Evolutionary conservation across 2,888 invertebrate species (phyloP).

Genomic region (Aphidoletes aphidimyza): DNA sequence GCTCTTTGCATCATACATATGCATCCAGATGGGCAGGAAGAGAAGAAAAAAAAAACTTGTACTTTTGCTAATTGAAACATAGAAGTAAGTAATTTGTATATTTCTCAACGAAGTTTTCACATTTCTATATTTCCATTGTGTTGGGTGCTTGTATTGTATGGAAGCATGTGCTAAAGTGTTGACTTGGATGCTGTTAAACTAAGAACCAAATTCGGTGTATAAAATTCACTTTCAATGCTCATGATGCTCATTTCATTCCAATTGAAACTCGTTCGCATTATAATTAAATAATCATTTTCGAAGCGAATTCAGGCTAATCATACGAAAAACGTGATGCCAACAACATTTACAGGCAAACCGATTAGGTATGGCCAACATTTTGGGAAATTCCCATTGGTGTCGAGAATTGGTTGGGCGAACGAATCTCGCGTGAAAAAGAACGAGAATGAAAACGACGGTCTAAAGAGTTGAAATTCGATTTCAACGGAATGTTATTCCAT

Average conservation of each 20-base stretch:
- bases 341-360: not conserved
- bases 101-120: not conserved
- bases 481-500: not conserved
- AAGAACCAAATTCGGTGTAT: not conserved
- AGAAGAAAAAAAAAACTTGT: not conserved
- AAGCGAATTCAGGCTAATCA: not conserved
- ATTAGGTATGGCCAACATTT: not conserved
- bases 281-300: conserved; percentile 40
- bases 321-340: conserved; percentile 4
- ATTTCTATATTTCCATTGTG: not conserved
- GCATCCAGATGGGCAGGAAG: too few relatives aligned
- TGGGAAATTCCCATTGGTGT: conserved; percentile 26
- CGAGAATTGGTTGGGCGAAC: not conserved
- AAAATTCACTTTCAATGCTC: not conserved
- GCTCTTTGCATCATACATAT: conserved; percentile 17
- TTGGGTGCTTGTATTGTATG: too few relatives aligned
- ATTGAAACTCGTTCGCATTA: not conserved
- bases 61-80: conserved; percentile 37
- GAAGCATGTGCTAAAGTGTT: too few relatives aligned
- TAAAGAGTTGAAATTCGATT: not conserved
- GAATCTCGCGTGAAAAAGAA: too few relatives aligned
- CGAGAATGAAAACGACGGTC: too few relatives aligned
- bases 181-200: too few relatives aligned
- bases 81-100: not conserved
- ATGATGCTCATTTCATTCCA: not conserved